Conservation (phyloP, 2,113 vertebrate species). For the Lepus europaeus region DNA sequence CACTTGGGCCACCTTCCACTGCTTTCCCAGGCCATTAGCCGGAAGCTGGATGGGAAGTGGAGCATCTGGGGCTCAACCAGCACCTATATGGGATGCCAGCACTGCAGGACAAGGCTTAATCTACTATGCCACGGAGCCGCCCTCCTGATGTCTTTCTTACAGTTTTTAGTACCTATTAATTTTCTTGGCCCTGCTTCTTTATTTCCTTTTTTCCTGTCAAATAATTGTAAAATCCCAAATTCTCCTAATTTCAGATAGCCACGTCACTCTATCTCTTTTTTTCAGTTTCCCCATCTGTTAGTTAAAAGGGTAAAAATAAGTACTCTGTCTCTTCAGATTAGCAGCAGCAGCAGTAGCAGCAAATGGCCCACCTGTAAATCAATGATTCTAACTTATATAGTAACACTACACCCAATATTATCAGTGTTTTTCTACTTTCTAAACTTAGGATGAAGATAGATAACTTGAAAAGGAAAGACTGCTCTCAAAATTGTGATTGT, state of each 20-base stretch:
- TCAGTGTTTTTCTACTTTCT: conserved; percentile 62
- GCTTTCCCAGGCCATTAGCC: too few species aligned
- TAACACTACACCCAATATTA: background rate
- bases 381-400: background rate
- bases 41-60: too few species aligned
- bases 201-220: background rate
- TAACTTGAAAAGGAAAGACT: conserved; percentile 17
- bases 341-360: background rate
- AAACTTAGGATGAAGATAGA: background rate
- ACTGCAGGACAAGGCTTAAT: too few species aligned
- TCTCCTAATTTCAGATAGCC: background rate
- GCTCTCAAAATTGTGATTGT: conserved; percentile 62
- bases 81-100: too few species aligned
- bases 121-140: too few species aligned
- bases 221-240: background rate
- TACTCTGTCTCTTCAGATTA: background rate
- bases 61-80: too few species aligned
- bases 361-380: background rate
- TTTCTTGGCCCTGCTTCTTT: background rate
- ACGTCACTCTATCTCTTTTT: background rate
- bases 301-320: background rate
- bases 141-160: too few species aligned
- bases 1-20: too few species aligned
- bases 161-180: background rate
- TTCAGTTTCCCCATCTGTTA: background rate